phyloP scores from a whole-genome alignment of 2,113 vertebrate genomes.

The Eidolon helvum region DNA sequence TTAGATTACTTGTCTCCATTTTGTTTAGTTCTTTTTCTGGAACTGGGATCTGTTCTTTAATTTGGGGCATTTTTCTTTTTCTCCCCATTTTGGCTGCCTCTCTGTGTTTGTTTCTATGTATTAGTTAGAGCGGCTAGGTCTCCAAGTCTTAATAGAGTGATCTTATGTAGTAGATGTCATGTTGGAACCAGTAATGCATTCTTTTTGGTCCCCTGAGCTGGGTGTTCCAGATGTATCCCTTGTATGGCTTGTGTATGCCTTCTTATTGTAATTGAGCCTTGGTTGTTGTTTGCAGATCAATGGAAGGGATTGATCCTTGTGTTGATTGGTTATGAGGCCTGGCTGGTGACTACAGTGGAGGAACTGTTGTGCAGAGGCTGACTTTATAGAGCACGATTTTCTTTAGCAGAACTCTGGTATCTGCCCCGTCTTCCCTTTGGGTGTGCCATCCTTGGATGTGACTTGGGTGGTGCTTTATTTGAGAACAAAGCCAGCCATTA shows the following conservation, averaged over 20 bases:
- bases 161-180: too few relatives aligned
- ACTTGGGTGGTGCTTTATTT: neutral
- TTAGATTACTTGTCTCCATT: too few relatives aligned
- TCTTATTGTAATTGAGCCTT: neutral
- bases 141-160: too few relatives aligned
- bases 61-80: too few relatives aligned
- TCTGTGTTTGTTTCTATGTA: too few relatives aligned
- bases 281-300: neutral
- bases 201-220: too few relatives aligned
- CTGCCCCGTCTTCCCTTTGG: neutral
- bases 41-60: too few relatives aligned
- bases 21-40: too few relatives aligned
- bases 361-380: neutral
- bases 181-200: too few relatives aligned
- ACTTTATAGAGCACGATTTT: neutral
- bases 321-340: neutral
- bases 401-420: neutral
- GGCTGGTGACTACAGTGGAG: neutral
- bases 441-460: neutral
- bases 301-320: neutral
- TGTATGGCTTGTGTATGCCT: neutral
- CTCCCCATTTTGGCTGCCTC: too few relatives aligned
- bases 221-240: neutral
- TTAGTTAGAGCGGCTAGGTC: too few relatives aligned
- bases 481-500: neutral